Base-by-base conservation (phyloP, 2,113 vertebrate genomes). In the Sylvietta virens region DNA sequence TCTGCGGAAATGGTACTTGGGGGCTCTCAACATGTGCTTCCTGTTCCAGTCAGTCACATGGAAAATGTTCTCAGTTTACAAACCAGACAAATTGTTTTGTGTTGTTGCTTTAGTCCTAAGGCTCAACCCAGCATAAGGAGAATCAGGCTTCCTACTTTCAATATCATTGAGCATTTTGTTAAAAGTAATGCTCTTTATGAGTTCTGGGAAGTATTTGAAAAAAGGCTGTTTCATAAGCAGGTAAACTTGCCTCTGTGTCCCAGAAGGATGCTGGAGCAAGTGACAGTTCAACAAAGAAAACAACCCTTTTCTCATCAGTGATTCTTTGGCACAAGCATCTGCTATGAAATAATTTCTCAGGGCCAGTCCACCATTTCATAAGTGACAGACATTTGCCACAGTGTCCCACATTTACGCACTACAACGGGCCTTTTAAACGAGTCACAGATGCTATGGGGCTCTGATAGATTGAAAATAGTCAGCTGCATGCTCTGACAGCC, bases 11-110 rank as follows among this genome's bases (percentile, higher is more conserved):
- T 72, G 73, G 74, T 90, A 67, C 92, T 96, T 86, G 90, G 62
- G 93, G 88, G 93, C 95, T 90, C 92, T 84, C 81, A 72, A 95
- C 60, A 79, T 92, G 94, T 94, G 69, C 95, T 97, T 95, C 93
- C 95, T 95, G 92, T 97, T 96, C 86, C 70, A 88, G 11, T 86
- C 91, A 95, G 95, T 96, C 92, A 90, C 92, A 93, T 97, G 95
- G 95, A 93, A 79, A 96, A 69, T 60, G 76, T 93, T 90, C 93
- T 97, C 85, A 77, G 91, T 96, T 95, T 84, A 90, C 91, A 92
- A 94, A 94, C 76, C 42, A 96, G 89, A 56, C 88, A 93, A 90
- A 81, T 83, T 89, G 67, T 88, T 90, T 96, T 88, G 78, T 74
- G 83, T 86, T 81, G 54, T 60, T 62, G 45, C 67, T 58, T 66